Evolutionary conservation across 2,888 invertebrate genomes (phyloP), one percentile per base, ranked within the genome.

Genomic region (Tribolium freemani): DNA sequence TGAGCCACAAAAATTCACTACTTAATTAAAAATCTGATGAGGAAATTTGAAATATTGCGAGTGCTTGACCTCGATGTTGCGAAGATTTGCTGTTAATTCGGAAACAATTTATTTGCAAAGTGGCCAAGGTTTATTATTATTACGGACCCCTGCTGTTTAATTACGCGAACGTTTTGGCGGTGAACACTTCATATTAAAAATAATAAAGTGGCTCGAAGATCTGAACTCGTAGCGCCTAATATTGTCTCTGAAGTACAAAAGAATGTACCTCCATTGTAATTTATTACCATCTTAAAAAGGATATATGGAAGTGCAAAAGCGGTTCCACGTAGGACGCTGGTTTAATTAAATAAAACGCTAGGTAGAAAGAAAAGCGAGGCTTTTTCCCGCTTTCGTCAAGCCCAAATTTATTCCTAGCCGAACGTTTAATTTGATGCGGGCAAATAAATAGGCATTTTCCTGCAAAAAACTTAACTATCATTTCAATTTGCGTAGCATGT

Each of bases 251-350:
- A 75, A 73, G 73, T 70, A 71, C 67, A 73, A 76, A 75, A 69
- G 70, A 76, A 70, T 68, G 73, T 71, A 71, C 74, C 71, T 70
- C 57, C 64, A 54, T 63, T 38, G 75, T 70, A 76, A 77, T 77
- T 76, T 76, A 77, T 75, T 70, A 67, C 38, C 75, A 73, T 74
- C 75, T 76, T 76, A 76, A 77, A 72, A 72, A 71, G 74, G 74
- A 77, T 77, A 77, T 77, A 77, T 76, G 74, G 74, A 70, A 75
- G 74, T 71, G 69, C 67, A 69, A 72, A 73, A 69, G 75, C 73
- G 73, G 75, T 76, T 72, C 64, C 74, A 69, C 67, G 72, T 70
- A 73, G 66, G 70, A 73, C 54, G 69, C 71, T 72, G 71, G 72
- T 76, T 77, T 76, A 76, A 76, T 77, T 75, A 76, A 77, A 77